Conservation (phyloP, 2,113 vertebrate genomes). For the Leptodactylus fuscus region DNA sequence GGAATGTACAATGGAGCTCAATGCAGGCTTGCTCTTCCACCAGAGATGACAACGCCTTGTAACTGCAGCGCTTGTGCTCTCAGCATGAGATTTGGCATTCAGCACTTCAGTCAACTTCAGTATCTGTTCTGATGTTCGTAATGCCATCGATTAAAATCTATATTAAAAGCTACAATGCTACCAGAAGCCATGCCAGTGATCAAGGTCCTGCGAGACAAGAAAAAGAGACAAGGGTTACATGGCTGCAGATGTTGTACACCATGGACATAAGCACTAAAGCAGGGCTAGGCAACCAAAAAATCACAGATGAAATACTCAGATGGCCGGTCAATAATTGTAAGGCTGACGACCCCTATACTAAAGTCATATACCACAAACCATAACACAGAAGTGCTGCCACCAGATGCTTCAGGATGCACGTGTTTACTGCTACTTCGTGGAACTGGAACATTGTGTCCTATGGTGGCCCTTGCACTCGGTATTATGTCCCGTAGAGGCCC, state of each 20-base stretch:
- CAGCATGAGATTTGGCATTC: slow-evolving; percentile 71
- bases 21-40: slow-evolving; percentile 75
- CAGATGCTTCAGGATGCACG: too few species aligned
- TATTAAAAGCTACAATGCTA: slow-evolving; percentile 98
- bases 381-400: too few species aligned
- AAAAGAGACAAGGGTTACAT: slow-evolving; percentile 26
- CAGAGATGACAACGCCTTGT: slow-evolving; percentile 70
- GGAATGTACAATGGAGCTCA: slow-evolving; percentile 77
- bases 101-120: slow-evolving; percentile 74
- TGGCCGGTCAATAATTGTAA: too few species aligned
- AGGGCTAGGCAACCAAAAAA: too few species aligned
- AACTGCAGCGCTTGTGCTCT: slow-evolving; percentile 78
- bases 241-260: neutral
- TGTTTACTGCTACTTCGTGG: too few species aligned
- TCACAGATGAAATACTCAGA: too few species aligned
- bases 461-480: too few species aligned
- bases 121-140: slow-evolving; percentile 98
- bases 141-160: slow-evolving; percentile 99
- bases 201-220: slow-evolving; percentile 84
- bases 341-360: too few species aligned
- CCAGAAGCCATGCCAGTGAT: slow-evolving; percentile 98
- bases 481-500: too few species aligned
- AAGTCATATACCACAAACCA: too few species aligned
- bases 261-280: neutral
- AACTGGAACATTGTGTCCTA: too few species aligned